Percentiles rank a stretch among this genome's conserved stretches.
Conservation (phyloP, 1,140 invertebrate species). For the Nebria ingens region DNA sequence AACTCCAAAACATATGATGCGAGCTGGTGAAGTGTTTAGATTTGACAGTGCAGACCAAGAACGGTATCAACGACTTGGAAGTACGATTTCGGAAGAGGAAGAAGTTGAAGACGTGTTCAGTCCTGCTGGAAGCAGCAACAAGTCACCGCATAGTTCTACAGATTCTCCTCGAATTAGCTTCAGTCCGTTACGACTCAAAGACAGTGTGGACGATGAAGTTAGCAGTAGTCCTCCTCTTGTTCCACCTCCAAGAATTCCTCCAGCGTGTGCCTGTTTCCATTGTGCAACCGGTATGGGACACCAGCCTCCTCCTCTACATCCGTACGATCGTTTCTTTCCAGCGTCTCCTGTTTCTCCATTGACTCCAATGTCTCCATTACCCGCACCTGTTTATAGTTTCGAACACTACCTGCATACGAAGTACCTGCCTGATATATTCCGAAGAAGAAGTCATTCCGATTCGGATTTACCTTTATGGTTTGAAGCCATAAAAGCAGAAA, state of each 20-base stretch:
- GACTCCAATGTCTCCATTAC: conserved; percentile 42
- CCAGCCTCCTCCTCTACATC: conserved; percentile 37
- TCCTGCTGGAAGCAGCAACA: conserved; percentile 41
- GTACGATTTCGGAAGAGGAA: conserved; percentile 38
- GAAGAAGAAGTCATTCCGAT: conserved; percentile 61
- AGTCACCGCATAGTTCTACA: conserved; percentile 41
- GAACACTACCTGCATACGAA: conserved; percentile 62
- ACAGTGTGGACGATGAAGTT: conserved; percentile 36
- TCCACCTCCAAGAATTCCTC: conserved; percentile 36
- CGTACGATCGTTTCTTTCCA: conserved; percentile 45
- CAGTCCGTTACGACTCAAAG: conserved; percentile 45
- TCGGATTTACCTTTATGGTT: conserved; percentile 51
- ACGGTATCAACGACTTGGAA: conserved; percentile 32
- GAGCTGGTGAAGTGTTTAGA: conserved; percentile 37
- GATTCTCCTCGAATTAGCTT: conserved; percentile 47
- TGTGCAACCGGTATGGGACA: conserved; percentile 37
- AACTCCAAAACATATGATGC: conserved; percentile 10
- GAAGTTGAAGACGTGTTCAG: conserved; percentile 43
- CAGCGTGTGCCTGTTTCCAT: conserved; percentile 39
- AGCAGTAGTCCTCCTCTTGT: conserved; percentile 28
- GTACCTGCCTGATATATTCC: conserved; percentile 58
- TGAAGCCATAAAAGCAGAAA: conserved; percentile 34
- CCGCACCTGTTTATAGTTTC: conserved; percentile 47
- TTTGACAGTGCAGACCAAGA: conserved; percentile 40
- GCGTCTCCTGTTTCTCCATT: conserved; percentile 49